Evolutionary conservation across 1,140 invertebrate species (phyloP).

Genomic region (Ceratina australensis): DNA sequence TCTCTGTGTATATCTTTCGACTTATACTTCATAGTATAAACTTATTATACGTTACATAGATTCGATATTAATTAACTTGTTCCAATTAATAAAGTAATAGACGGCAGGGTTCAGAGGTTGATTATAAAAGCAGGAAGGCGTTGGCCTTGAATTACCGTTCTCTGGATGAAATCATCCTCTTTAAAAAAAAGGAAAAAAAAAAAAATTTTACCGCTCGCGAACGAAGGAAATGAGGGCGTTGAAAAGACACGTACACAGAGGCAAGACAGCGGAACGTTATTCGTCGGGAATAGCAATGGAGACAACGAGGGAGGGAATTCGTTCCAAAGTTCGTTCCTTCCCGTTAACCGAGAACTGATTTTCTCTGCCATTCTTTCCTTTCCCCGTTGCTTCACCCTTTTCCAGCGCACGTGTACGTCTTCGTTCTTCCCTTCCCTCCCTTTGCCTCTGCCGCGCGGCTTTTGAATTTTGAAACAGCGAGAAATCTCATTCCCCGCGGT

Average conservation of each 20-base stretch:
- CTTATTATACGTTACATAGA: no score
- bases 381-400: not conserved
- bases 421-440: no score
- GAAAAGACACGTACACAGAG: not conserved
- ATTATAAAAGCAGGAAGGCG: not conserved
- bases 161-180: not conserved
- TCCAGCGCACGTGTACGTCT: not conserved
- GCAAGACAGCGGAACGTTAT: not conserved
- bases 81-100: not conserved
- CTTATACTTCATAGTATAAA: no score
- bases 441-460: not conserved
- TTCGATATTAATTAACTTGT: not conserved
- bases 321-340: not conserved
- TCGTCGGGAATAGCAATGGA: not conserved
- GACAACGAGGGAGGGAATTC: constrained; percentile 5
- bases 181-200: constrained; percentile 10
- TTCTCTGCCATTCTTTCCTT: constrained; percentile 16
- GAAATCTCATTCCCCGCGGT: constrained; percentile 55
- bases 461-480: constrained; percentile 57
- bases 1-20: no score
- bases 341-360: constrained; percentile 55
- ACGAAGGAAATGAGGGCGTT: not conserved
- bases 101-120: not conserved
- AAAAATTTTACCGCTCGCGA: not conserved
- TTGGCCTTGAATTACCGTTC: not conserved